These are phyloP conservation scores for Pyrrhia umbra DNA, from an alignment of 2,888 invertebrate species.

Conservation along the genomic window DNA sequence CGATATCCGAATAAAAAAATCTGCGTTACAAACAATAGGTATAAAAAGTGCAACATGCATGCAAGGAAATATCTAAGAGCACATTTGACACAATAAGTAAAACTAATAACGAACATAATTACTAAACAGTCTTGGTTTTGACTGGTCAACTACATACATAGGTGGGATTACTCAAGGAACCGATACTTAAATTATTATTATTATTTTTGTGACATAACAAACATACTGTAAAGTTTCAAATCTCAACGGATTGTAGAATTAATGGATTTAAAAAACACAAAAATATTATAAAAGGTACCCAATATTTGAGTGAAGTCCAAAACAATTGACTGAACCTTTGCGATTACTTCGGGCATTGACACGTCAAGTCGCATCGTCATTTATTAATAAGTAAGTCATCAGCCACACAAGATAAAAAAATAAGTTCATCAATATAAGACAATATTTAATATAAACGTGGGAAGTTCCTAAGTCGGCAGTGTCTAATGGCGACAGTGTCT, in stretches of 20 bases:
- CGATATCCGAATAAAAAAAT: constrained; percentile 79
- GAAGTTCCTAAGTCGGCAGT: constrained; percentile 65
- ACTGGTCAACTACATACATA: constrained; percentile 85
- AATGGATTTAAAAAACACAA: constrained; percentile 51
- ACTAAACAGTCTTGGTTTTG: constrained; percentile 87
- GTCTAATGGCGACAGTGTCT: constrained; percentile 69
- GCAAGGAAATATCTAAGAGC: constrained; percentile 78
- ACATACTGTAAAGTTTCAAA: constrained; percentile 29
- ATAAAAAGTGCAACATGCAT: constrained; percentile 81
- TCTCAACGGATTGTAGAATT: constrained; percentile 45
- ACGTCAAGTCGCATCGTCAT: constrained; percentile 43
- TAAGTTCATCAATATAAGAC: constrained; percentile 52
- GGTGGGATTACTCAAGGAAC: constrained; percentile 86
- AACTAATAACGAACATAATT: constrained; percentile 85
- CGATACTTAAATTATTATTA: constrained; percentile 64
- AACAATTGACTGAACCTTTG: constrained; percentile 77
- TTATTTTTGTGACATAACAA: constrained; percentile 52
- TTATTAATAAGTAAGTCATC: constrained; percentile 24
- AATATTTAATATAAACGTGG: constrained; percentile 55
- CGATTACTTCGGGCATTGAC: constrained; percentile 68
- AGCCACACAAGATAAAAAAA: constrained; percentile 51
- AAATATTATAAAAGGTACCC: constrained; percentile 27
- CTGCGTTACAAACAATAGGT: constrained; percentile 75
- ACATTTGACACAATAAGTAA: constrained; percentile 80
- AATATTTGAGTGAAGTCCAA: constrained; percentile 62